Evolutionary conservation across 2,888 invertebrate species (phyloP).

Genomic region (Sinotaia quadrata): DNA sequence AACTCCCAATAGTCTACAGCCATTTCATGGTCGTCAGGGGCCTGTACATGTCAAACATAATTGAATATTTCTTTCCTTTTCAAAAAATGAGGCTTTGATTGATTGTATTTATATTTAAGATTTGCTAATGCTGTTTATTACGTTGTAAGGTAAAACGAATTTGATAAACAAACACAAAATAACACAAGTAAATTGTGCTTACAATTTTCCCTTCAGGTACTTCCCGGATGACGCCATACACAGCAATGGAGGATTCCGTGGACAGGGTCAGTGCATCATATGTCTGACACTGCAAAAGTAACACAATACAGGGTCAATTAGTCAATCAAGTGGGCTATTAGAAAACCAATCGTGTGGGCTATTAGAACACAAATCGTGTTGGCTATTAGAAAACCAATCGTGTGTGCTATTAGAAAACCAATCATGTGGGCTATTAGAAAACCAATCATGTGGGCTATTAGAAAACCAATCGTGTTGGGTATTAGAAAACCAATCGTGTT

Average conservation of each 20-base stretch:
- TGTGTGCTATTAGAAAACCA: too few relatives aligned
- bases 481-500: too few relatives aligned
- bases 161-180: too few relatives aligned
- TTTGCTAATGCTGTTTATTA: not conserved
- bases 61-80: not conserved
- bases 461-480: too few relatives aligned
- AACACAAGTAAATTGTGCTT: too few relatives aligned
- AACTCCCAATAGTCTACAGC: conserved; percentile 95
- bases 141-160: not conserved
- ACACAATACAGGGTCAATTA: too few relatives aligned
- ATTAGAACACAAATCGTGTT: too few relatives aligned
- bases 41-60: conserved; percentile 63
- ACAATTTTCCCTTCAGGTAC: conserved; percentile 95
- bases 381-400: too few relatives aligned
- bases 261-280: conserved; percentile 89
- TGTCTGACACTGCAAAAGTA: conserved; percentile 81
- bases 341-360: too few relatives aligned
- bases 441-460: too few relatives aligned
- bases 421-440: too few relatives aligned
- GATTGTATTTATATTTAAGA: not conserved
- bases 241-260: conserved; percentile 88
- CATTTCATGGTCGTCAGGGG: conserved; percentile 79
- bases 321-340: too few relatives aligned
- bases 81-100: not conserved
- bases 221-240: conserved; percentile 86